Base-by-base conservation (phyloP, 2,797 vertebrate species). In the Leptodactylus fallax region DNA sequence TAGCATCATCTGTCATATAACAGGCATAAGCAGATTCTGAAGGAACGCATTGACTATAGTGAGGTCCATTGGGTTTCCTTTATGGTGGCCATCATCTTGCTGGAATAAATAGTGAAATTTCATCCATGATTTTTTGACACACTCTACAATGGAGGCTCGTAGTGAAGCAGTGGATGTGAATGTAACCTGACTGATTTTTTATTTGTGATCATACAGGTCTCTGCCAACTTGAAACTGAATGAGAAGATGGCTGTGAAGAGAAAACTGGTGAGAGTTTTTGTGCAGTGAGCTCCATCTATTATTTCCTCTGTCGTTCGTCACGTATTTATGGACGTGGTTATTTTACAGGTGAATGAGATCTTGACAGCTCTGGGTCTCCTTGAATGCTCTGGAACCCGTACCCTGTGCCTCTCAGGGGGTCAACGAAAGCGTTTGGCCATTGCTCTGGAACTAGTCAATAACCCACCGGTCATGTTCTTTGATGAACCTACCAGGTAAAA, bases 401-500 rank as follows among this genome's bases (percentile, higher is more conserved):
- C 98, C 87, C 94, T 93, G 90, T 95, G 93, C 10, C 95, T 99
- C 82, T 99, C 98, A 0, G 97, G 98, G 0, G 98, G 98, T 0
- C 98, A 99, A 91, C 96, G 98, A 92, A 99, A 99, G 93, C 95
- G 98, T 55, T 95, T 99, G 90, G 98, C 98, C 90, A 99, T 99
- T 1, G 98, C 98, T 61, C 94, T 97, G 88, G 98, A 99, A 92
- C 95, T 99, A 91, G 98, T 99, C 94, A 99, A 99, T 94, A 99
- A 99, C 90, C 98, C 98, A 0, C 98, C 98, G 0, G 97, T 99
- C 94, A 99, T 99, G 98, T 99, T 99, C 95, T 99, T 99, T 36
- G 98, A 99, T 21, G 98, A 99, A 92, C 98, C 98, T 90, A 99
- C 98, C 21, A 99, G 98, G 98, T 99, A 92, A 83, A 76, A 47